Evolutionary conservation across 2,888 invertebrate species (phyloP).

Genomic region (Periphyllus acericola): DNA sequence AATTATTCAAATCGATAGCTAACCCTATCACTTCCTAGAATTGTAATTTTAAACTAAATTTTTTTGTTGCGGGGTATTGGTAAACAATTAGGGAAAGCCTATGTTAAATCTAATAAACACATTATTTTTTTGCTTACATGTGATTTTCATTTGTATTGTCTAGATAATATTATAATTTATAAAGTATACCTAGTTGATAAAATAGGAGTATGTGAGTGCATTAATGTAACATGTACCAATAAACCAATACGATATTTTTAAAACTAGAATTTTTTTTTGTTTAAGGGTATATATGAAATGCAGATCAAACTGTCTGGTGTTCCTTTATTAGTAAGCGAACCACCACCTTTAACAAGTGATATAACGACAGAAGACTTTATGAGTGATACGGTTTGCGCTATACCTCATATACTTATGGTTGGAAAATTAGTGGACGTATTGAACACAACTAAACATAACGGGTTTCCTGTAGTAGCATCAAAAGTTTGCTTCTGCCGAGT

Average conservation of each 20-base stretch:
- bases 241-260: background rate
- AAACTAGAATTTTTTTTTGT: conserved; percentile 5
- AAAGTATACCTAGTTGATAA: no score
- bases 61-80: no score
- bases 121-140: no score
- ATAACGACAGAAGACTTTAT: conserved; percentile 66
- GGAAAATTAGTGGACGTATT: conserved; percentile 65
- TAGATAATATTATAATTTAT: no score
- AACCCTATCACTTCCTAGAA: no score
- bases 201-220: background rate
- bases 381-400: conserved; percentile 65
- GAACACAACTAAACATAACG: conserved; percentile 65
- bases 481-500: conserved; percentile 53
- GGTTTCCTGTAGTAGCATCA: conserved; percentile 65
- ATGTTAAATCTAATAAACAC: no score
- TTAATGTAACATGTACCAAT: background rate
- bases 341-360: conserved; percentile 65
- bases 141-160: no score
- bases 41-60: no score
- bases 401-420: conserved; percentile 65
- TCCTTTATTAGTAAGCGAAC: conserved; percentile 65
- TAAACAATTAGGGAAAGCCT: no score
- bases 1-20: no score
- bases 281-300: conserved; percentile 65
- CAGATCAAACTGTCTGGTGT: conserved; percentile 65